Conservation (phyloP, 2,797 vertebrate genomes). For the Sciurus carolinensis region DNA sequence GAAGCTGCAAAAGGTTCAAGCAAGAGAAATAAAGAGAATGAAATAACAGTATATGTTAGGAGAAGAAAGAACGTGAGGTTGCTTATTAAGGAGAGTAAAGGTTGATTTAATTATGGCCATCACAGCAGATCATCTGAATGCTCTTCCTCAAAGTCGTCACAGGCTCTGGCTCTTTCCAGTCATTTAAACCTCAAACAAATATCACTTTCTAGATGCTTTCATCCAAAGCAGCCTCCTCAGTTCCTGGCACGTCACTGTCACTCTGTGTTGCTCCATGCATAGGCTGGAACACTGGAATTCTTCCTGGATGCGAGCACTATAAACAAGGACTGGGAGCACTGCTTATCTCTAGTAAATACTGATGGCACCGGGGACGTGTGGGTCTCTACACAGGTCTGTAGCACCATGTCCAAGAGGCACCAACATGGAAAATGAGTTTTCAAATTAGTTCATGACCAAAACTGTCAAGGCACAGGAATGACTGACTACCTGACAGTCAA, state of each 20-base stretch:
- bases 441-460: not conserved
- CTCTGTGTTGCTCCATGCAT: not conserved
- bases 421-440: conserved; percentile 13
- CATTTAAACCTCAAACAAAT: not conserved
- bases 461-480: not conserved
- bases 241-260: not conserved
- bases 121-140: not conserved
- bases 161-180: not conserved
- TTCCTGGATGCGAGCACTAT: not conserved
- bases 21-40: not conserved
- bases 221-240: not conserved
- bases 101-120: not conserved
- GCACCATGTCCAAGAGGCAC: not conserved
- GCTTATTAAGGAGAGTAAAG: not conserved
- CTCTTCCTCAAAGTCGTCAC: not conserved
- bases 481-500: not conserved
- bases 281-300: not conserved
- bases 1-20: not conserved
- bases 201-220: conserved; percentile 36
- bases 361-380: not conserved
- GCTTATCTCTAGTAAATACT: not conserved
- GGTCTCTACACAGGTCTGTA: not conserved
- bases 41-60: not conserved
- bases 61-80: not conserved
- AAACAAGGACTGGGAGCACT: not conserved